Evolutionary conservation across 1,140 invertebrate genomes (phyloP).

Genomic region (Drosophila ironensis): DNA sequence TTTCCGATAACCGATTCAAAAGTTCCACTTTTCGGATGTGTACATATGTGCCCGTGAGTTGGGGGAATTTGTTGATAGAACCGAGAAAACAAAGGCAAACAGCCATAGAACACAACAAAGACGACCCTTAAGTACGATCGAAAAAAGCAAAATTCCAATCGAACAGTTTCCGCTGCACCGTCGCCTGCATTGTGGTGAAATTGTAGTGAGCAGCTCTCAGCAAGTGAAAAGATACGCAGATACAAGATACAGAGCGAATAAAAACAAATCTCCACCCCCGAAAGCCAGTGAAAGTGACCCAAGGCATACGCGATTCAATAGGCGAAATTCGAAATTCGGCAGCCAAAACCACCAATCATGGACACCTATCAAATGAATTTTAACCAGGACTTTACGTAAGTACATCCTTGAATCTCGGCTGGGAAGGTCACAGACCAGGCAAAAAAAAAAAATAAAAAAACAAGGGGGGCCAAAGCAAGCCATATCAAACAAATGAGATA

Average conservation of each 20-base stretch:
- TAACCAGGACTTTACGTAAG: constrained; percentile 82
- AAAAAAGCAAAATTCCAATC: constrained; percentile 10
- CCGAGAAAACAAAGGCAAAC: constrained; percentile 33
- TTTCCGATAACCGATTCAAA: background rate
- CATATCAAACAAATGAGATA: constrained; percentile 50
- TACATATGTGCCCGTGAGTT: constrained; percentile 1
- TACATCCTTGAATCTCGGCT: constrained; percentile 44
- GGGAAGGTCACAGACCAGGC: constrained; percentile 55
- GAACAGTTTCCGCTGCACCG: constrained; percentile 19
- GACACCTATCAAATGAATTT: constrained; percentile 79
- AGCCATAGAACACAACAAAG: constrained; percentile 44
- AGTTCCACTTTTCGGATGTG: background rate
- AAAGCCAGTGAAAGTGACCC: constrained; percentile 64
- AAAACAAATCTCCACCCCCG: background rate
- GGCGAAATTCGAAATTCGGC: constrained; percentile 19
- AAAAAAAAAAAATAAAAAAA: constrained; percentile 40
- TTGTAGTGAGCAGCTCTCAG: too few relatives aligned
- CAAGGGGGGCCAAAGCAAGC: too few relatives aligned
- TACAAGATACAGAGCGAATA: background rate
- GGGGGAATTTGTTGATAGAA: constrained; percentile 41
- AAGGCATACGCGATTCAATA: too few relatives aligned
- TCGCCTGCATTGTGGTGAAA: constrained; percentile 9
- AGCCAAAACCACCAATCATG: constrained; percentile 46
- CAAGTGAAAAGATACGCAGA: background rate
- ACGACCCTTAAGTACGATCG: constrained; percentile 22